phyloP scores from a whole-genome alignment of 2,888 invertebrate species.

The Zeuzera pyrina region DNA sequence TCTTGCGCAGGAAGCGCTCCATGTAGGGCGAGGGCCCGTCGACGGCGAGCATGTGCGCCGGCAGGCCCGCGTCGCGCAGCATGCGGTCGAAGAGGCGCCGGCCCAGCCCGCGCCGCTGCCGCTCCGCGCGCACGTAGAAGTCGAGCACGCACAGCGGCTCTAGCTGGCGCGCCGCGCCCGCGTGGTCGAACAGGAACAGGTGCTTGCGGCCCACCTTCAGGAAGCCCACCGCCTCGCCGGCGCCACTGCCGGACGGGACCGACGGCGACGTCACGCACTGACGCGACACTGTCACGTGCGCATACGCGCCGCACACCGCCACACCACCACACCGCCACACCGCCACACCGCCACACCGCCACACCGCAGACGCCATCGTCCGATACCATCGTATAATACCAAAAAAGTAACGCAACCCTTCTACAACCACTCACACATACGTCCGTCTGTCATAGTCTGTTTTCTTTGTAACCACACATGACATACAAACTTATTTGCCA shows the following conservation, averaged over 20 bases:
- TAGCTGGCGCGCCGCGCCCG: constrained; percentile 81
- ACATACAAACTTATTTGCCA: too few relatives aligned
- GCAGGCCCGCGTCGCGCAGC: constrained; percentile 80
- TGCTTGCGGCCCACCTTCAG: constrained; percentile 93
- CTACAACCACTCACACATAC: too few relatives aligned
- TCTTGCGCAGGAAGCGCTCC: constrained; percentile 86
- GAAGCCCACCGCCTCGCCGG: constrained; percentile 81
- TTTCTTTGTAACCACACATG: too few relatives aligned
- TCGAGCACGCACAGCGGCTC: constrained; percentile 92
- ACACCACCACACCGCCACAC: too few relatives aligned
- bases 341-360: too few relatives aligned
- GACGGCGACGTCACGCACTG: too few relatives aligned
- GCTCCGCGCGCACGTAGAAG: constrained; percentile 90
- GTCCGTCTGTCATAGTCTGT: too few relatives aligned
- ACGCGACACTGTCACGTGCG: neutral
- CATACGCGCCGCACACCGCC: too few relatives aligned
- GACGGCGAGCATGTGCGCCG: constrained; percentile 85
- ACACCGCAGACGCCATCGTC: too few relatives aligned
- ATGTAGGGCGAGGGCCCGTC: constrained; percentile 95
- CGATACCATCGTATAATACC: too few relatives aligned
- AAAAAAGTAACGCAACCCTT: too few relatives aligned
- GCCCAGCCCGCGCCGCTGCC: constrained; percentile 90
- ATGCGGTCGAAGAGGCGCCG: constrained; percentile 89
- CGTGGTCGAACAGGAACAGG: constrained; percentile 86
- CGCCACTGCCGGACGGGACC: constrained; percentile 68